Evolutionary conservation across 2,797 vertebrate species (phyloP).

Genomic region (Chloroceryle amazona): DNA sequence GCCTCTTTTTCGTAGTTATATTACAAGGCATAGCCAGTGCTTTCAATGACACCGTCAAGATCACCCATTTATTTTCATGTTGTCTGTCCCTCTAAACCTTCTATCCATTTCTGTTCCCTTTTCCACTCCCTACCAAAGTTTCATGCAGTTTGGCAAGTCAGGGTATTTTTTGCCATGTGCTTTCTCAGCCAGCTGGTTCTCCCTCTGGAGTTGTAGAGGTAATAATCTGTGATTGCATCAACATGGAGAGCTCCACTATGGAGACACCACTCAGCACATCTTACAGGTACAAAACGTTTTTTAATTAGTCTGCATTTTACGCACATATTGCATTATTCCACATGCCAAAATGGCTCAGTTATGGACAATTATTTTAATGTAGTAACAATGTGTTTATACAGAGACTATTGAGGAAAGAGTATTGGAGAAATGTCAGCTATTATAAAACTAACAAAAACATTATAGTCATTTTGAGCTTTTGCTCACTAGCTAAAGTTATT

Average conservation of each 20-base stretch:
- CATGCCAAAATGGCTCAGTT: background rate
- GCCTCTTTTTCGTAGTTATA: background rate
- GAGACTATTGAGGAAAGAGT: background rate
- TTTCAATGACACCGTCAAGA: background rate
- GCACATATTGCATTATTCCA: background rate
- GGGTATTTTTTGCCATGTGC: fast-evolving
- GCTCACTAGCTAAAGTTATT: background rate
- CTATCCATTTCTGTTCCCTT: background rate
- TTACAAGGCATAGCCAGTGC: background rate
- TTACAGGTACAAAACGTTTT: background rate
- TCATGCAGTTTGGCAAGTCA: background rate
- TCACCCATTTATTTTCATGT: background rate
- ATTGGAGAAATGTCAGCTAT: constrained; percentile 7
- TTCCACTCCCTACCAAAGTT: background rate
- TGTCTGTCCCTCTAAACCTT: background rate
- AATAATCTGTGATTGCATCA: background rate
- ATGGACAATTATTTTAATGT: background rate
- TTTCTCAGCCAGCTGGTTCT: background rate
- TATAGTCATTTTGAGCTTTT: background rate
- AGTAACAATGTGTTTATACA: background rate
- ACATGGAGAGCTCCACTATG: background rate
- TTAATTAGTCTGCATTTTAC: background rate
- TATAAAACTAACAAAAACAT: background rate
- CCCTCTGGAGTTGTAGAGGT: background rate
- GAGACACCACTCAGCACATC: background rate